Evolutionary conservation across 2,888 invertebrate species (phyloP).

Genomic region (Danaus chrysippus): DNA sequence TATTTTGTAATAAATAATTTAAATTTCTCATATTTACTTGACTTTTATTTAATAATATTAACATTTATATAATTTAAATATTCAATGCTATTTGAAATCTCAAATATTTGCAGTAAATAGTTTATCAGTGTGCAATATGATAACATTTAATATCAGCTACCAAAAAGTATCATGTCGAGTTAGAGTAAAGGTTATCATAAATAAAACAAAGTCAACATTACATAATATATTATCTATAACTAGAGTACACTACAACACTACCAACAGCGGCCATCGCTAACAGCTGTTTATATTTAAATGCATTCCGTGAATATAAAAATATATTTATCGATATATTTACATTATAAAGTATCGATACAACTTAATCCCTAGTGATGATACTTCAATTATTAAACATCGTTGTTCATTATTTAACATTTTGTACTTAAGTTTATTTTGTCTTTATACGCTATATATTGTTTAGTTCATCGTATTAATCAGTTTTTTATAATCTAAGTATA

Average conservation of each 20-base stretch:
- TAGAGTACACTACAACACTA: not conserved
- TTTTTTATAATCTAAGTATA: no score
- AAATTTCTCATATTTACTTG: no score
- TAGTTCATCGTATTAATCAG: no score
- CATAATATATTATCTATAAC: constrained; percentile 12
- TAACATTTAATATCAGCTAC: constrained; percentile 6
- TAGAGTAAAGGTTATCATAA: not conserved
- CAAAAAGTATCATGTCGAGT: not conserved
- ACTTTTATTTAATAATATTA: not conserved
- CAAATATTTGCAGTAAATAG: no score
- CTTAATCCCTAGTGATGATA: not conserved
- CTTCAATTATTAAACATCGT: not conserved
- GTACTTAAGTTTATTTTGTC: no score
- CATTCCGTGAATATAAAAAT: not conserved
- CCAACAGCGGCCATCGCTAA: not conserved
- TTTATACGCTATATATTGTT: no score
- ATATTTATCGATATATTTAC: not conserved
- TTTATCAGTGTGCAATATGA: no score
- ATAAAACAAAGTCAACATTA: constrained; percentile 21
- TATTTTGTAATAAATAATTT: no score
- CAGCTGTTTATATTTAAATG: not conserved
- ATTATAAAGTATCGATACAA: not conserved
- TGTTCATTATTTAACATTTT: no score
- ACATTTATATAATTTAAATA: no score
- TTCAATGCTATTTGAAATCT: no score